Conservation (phyloP, 2,888 invertebrate genomes). For the Steinernema scapterisci region DNA sequence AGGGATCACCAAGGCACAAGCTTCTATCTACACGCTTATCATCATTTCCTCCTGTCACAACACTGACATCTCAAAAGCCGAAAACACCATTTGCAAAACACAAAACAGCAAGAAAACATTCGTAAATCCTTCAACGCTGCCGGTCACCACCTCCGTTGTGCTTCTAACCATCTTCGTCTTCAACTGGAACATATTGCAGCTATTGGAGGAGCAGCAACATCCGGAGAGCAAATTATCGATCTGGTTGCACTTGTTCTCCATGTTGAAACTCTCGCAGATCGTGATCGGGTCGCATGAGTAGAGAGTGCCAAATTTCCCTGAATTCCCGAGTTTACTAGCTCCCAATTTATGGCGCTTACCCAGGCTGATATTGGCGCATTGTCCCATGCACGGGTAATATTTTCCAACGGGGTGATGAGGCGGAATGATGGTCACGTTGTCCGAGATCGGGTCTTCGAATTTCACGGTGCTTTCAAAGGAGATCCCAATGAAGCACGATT, state of each 20-base stretch:
- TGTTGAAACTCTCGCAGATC: slow-evolving; percentile 15
- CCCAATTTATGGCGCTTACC: not conserved
- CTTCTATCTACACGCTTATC: too few relatives aligned
- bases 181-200: not conserved
- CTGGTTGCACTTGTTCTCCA: not conserved
- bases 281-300: slow-evolving; percentile 6
- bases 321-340: not conserved
- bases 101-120: not conserved
- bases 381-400: not conserved
- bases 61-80: not conserved
- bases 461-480: not conserved
- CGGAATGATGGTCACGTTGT: not conserved
- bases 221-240: slow-evolving; percentile 24
- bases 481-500: not conserved
- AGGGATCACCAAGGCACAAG: too few relatives aligned
- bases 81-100: not conserved
- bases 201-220: not conserved
- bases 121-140: not conserved
- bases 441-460: not conserved
- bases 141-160: not conserved
- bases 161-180: not conserved
- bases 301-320: slow-evolving; percentile 5
- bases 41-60: too few relatives aligned
- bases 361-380: slow-evolving; percentile 12
- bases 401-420: not conserved